These are phyloP conservation scores for Stegana nigrithorax DNA, from an alignment of 2,888 invertebrate species.

Conservation along the genomic window DNA sequence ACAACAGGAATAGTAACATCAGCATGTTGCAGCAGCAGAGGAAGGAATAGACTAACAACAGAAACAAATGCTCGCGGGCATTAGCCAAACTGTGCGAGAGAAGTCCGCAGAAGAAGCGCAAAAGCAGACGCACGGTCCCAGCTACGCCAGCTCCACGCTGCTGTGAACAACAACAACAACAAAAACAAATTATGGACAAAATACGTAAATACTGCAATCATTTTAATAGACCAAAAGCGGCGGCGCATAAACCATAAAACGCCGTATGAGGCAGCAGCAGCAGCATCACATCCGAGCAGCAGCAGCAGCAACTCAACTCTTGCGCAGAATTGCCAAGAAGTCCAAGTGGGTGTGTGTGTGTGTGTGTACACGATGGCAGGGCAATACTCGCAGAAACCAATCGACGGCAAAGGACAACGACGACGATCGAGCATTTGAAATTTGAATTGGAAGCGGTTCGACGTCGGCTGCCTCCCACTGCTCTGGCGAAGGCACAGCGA, in stretches of 20 bases:
- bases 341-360: too few relatives aligned
- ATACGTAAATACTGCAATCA: constrained; percentile 64
- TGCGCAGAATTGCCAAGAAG: too few relatives aligned
- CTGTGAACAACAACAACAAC: constrained; percentile 53
- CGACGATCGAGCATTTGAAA: constrained; percentile 13
- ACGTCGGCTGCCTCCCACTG: too few relatives aligned
- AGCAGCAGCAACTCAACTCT: neutral
- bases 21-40: neutral
- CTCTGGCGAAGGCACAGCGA: constrained; percentile 5
- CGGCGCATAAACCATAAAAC: constrained; percentile 60
- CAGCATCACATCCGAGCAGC: neutral
- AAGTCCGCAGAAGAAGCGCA: too few relatives aligned
- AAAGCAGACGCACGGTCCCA: neutral
- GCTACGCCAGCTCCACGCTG: neutral
- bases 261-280: constrained; percentile 34
- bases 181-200: constrained; percentile 59
- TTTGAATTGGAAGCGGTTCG: too few relatives aligned
- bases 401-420: constrained; percentile 15
- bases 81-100: neutral
- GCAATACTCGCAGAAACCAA: too few relatives aligned
- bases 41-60: constrained; percentile 1
- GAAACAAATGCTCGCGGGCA: constrained; percentile 22
- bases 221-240: constrained; percentile 61
- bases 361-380: constrained; percentile 1
- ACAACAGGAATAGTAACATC: neutral